Conservation (phyloP, 2,797 vertebrate genomes). For the Pteropus rufus region DNA sequence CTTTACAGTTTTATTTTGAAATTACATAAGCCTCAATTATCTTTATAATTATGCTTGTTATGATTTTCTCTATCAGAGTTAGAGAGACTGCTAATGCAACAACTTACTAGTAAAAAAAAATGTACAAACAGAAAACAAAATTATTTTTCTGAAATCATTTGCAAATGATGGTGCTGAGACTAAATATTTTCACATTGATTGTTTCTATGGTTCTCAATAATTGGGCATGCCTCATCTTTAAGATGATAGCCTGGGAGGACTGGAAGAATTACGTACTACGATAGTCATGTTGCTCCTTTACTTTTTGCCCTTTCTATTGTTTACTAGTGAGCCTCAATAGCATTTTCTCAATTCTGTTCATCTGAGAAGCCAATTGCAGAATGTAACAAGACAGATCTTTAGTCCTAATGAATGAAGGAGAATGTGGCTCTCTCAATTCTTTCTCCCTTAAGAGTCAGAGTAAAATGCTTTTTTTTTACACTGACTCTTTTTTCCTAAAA, state of each 20-base stretch:
- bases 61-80: conserved; percentile 21
- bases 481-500: not conserved
- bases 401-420: not conserved
- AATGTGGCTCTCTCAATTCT: not conserved
- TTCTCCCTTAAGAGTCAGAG: not conserved
- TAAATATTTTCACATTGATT: not conserved
- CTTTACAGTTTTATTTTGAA: conserved; percentile 21
- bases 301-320: not conserved
- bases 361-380: not conserved
- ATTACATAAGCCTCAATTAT: conserved; percentile 49
- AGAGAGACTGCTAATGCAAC: conserved; percentile 13
- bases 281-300: not conserved
- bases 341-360: conserved; percentile 11
- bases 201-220: conserved; percentile 32
- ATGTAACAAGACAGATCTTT: not conserved
- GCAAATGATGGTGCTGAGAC: not conserved
- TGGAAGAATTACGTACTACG: not conserved
- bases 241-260: not conserved
- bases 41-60: conserved; percentile 41
- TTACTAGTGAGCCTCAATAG: not conserved
- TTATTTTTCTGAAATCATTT: conserved; percentile 28
- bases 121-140: conserved; percentile 19
- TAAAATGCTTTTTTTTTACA: too few species aligned
- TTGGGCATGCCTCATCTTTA: not conserved
- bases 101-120: not conserved